These are phyloP conservation scores for Melanostoma mellinum DNA, from an alignment of 2,888 invertebrate genomes.

Conservation along the genomic window DNA sequence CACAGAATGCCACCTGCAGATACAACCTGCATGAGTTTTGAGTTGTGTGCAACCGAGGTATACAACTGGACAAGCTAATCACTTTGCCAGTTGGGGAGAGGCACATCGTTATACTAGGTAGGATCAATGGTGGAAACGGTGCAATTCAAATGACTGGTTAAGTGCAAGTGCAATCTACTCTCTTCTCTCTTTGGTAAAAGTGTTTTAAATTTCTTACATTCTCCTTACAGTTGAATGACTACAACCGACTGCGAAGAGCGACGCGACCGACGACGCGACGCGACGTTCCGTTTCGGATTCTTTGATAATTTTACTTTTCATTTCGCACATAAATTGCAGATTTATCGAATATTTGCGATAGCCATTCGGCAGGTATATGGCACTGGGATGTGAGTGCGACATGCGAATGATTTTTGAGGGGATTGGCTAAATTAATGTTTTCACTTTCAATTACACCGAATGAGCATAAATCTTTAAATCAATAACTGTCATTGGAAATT, in stretches of 20 bases:
- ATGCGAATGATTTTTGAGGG: constrained; percentile 12
- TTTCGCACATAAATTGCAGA: constrained; percentile 59
- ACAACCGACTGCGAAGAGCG: constrained; percentile 3
- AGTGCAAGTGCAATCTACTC: neutral
- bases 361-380: constrained; percentile 1
- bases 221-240: constrained; percentile 27
- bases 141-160: neutral
- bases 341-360: constrained; percentile 49
- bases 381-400: constrained; percentile 26
- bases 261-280: constrained; percentile 15
- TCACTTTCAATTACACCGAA: constrained; percentile 49
- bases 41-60: constrained; percentile 18
- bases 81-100: constrained; percentile 2
- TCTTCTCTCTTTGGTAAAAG: constrained; percentile 23
- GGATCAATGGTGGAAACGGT: constrained; percentile 14
- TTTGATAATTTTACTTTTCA: constrained; percentile 64
- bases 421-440: constrained; percentile 44
- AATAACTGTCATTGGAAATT: constrained; percentile 17
- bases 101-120: constrained; percentile 1
- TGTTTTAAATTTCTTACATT: constrained; percentile 59
- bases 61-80: constrained; percentile 54
- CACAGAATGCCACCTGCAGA: constrained; percentile 62
- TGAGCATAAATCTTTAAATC: neutral
- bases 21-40: constrained; percentile 52
- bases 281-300: constrained; percentile 28